Conservation (phyloP, 2,888 invertebrate genomes). For the Melitaea athalia region DNA sequence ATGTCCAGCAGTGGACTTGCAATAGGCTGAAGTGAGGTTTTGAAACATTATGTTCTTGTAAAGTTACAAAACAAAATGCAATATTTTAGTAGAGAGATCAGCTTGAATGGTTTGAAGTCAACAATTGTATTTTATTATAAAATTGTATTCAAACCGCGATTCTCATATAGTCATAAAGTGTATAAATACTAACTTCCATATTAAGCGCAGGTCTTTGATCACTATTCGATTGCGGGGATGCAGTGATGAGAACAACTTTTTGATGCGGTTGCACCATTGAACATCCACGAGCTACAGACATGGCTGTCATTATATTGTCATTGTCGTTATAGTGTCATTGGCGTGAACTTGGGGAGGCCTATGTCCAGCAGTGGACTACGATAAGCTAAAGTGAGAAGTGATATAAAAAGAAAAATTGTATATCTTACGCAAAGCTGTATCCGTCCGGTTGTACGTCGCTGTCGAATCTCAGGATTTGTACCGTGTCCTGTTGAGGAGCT, state of each 20-base stretch:
- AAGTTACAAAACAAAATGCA: no score
- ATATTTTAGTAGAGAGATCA: no score
- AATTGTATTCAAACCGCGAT: not conserved
- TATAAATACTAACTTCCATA: slow-evolving; percentile 62
- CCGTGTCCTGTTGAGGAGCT: slow-evolving; percentile 72
- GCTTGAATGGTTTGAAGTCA: no score
- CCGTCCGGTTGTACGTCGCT: slow-evolving; percentile 84
- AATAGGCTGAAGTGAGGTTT: no score
- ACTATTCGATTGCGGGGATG: slow-evolving; percentile 49
- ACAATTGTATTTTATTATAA: no score
- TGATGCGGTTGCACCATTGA: slow-evolving; percentile 85
- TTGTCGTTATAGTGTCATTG: no score
- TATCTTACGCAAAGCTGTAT: slow-evolving; percentile 85
- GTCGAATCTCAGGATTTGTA: slow-evolving; percentile 83
- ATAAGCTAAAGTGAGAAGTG: no score
- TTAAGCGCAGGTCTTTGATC: slow-evolving; percentile 63
- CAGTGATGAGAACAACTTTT: slow-evolving; percentile 73
- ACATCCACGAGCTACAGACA: slow-evolving; percentile 95
- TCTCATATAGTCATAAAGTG: not conserved
- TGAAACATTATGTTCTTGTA: no score
- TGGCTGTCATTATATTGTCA: slow-evolving; percentile 96
- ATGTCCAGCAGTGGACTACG: no score
- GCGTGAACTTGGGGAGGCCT: no score
- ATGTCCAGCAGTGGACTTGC: no score
- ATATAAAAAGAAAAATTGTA: not conserved